Evolutionary conservation across 2,888 invertebrate genomes (phyloP).

Genomic region (Amblyteles armatorius): DNA sequence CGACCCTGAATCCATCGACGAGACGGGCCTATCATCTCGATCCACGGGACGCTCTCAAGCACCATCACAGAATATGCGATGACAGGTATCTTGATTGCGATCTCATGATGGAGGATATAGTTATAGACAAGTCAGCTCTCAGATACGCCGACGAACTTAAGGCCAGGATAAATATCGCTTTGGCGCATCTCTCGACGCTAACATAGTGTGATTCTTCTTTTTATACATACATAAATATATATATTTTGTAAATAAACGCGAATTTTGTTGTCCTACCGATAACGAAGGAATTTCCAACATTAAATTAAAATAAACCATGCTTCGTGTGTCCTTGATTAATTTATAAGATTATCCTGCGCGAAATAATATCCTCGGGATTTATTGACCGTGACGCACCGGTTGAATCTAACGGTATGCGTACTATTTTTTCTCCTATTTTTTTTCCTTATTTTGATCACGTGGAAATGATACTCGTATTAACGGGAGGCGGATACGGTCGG

Average conservation of each 20-base stretch:
- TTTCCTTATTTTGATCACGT: no score
- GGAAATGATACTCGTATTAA: no score
- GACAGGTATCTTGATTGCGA: slow-evolving; percentile 78
- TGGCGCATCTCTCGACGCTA: slow-evolving; percentile 67
- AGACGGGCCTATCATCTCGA: slow-evolving; percentile 87
- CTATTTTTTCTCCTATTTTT: background rate
- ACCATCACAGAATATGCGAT: slow-evolving; percentile 88
- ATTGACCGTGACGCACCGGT: background rate
- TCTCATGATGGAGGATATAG: slow-evolving; percentile 77
- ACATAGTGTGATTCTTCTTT: slow-evolving; percentile 34
- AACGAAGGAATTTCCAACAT: slow-evolving; percentile 2
- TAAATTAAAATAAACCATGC: slow-evolving; percentile 16
- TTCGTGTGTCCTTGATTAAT: background rate
- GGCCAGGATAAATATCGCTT: slow-evolving; percentile 73
- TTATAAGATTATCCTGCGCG: background rate
- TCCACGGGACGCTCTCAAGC: slow-evolving; percentile 87
- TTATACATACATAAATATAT: slow-evolving; percentile 3
- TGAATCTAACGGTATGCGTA: background rate
- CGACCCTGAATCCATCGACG: slow-evolving; percentile 86
- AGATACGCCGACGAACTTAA: slow-evolving; percentile 77
- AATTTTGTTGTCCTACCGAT: background rate
- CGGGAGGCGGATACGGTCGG: background rate
- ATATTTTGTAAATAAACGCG: slow-evolving; percentile 42
- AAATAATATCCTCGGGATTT: background rate
- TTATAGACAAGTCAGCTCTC: slow-evolving; percentile 77